Evolutionary conservation across 2,888 invertebrate species (phyloP).

Genomic region (Patella ulyssiponensis): DNA sequence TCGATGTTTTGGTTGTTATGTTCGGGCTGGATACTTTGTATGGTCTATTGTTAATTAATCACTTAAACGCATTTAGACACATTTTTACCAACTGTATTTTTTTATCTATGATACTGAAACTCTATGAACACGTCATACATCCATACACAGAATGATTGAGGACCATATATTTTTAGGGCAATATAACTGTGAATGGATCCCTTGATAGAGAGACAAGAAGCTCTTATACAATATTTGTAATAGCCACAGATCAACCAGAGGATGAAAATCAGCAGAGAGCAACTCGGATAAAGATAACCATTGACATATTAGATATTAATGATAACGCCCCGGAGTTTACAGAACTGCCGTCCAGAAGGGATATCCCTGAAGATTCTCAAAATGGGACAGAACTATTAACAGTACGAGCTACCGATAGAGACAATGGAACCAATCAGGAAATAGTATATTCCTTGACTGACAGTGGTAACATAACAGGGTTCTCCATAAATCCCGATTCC

Average conservation of each 20-base stretch:
- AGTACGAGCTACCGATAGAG: constrained; percentile 53
- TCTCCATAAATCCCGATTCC: constrained; percentile 88
- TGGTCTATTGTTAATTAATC: too few relatives aligned
- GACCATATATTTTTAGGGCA: constrained; percentile 69
- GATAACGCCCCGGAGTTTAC: constrained; percentile 86
- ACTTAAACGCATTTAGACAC: too few relatives aligned
- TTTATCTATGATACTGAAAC: too few relatives aligned
- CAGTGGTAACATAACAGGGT: constrained; percentile 84
- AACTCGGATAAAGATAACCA: constrained; percentile 67
- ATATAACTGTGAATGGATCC: constrained; percentile 9
- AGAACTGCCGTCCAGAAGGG: constrained; percentile 48
- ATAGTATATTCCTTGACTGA: constrained; percentile 44
- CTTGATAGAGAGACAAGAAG: constrained; percentile 83
- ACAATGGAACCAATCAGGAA: constrained; percentile 50
- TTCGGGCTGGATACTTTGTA: too few relatives aligned
- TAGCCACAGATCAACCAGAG: constrained; percentile 83
- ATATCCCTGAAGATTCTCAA: constrained; percentile 59
- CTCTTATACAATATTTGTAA: constrained; percentile 80
- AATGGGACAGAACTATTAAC: constrained; percentile 43
- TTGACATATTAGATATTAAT: constrained; percentile 90
- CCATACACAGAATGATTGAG: too few relatives aligned
- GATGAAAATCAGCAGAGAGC: constrained; percentile 45
- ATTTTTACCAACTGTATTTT: too few relatives aligned
- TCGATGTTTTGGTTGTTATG: too few relatives aligned
- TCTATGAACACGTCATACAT: too few relatives aligned